Evolutionary conservation across 2,113 vertebrate genomes (phyloP).

Genomic region (Channa maculata): DNA sequence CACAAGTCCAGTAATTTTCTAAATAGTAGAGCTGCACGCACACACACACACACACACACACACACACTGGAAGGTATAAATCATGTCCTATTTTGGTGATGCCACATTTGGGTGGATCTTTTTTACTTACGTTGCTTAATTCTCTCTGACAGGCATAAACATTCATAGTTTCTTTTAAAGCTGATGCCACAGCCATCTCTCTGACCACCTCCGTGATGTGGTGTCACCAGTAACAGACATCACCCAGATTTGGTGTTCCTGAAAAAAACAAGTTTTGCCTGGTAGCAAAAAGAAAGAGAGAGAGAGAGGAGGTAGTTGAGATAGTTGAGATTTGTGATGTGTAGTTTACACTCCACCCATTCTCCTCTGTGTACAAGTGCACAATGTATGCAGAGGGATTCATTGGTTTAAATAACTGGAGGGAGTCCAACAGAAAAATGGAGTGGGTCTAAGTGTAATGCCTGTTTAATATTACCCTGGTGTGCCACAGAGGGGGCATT

Average conservation of each 20-base stretch:
- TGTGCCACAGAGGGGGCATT: slow-evolving; percentile 27
- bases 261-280: slow-evolving; percentile 68
- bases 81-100: slow-evolving; percentile 35
- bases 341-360: slow-evolving; percentile 48
- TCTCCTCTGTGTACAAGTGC: background rate
- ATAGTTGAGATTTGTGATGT: slow-evolving; percentile 29
- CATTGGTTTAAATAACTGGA: slow-evolving; percentile 31
- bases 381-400: slow-evolving; percentile 15
- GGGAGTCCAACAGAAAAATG: slow-evolving; percentile 13
- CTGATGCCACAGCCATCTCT: slow-evolving; percentile 35
- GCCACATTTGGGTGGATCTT: slow-evolving; percentile 13
- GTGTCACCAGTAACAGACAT: slow-evolving; percentile 55
- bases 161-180: slow-evolving; percentile 27
- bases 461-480: background rate
- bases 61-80: slow-evolving; percentile 27
- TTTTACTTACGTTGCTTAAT: slow-evolving; percentile 6
- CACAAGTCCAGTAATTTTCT: slow-evolving; percentile 4
- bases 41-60: slow-evolving; percentile 26
- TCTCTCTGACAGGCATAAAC: slow-evolving; percentile 30
- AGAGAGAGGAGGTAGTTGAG: slow-evolving; percentile 16
- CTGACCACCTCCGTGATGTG: slow-evolving; percentile 25
- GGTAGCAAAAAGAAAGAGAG: slow-evolving; percentile 14
- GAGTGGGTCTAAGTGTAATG: slow-evolving; percentile 1
- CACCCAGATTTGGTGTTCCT: slow-evolving; percentile 56
- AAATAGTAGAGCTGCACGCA: background rate